Conservation (phyloP, 2,888 invertebrate genomes). For the Merodon equestris region DNA sequence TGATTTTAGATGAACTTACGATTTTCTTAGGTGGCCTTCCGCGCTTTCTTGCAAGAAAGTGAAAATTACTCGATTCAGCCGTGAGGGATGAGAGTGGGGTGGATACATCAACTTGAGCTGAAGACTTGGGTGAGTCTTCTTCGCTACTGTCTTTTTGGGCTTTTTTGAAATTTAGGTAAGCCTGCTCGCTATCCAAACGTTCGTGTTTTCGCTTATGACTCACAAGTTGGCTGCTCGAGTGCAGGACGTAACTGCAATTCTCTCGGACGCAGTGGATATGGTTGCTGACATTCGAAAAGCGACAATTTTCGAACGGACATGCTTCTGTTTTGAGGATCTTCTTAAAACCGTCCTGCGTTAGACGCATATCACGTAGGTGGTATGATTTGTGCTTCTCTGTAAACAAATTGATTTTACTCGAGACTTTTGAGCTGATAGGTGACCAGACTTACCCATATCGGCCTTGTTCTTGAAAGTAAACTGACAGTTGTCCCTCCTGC, state of each 20-base stretch:
- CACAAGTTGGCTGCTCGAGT: slow-evolving; percentile 97
- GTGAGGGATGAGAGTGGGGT: slow-evolving; percentile 76
- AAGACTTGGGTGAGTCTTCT: slow-evolving; percentile 72
- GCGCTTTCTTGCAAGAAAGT: slow-evolving; percentile 76
- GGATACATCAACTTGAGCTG: slow-evolving; percentile 69
- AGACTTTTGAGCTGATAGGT: not conserved
- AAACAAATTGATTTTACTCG: not conserved
- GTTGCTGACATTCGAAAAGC: slow-evolving; percentile 96
- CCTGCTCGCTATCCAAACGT: slow-evolving; percentile 91
- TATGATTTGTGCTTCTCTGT: slow-evolving; percentile 99
- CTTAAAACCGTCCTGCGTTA: slow-evolving; percentile 97
- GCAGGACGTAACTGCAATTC: slow-evolving; percentile 96
- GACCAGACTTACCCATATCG: slow-evolving; percentile 92
- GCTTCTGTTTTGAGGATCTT: slow-evolving; percentile 98
- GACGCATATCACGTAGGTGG: slow-evolving; percentile 97
- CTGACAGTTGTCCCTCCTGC: slow-evolving; percentile 92
- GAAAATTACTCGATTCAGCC: slow-evolving; percentile 72
- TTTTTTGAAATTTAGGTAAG: slow-evolving; percentile 76
- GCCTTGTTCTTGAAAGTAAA: slow-evolving; percentile 99
- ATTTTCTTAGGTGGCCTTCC: slow-evolving; percentile 77
- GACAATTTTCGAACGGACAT: slow-evolving; percentile 94
- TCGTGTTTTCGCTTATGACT: slow-evolving; percentile 99
- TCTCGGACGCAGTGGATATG: slow-evolving; percentile 99
- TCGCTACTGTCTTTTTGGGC: slow-evolving; percentile 73
- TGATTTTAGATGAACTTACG: slow-evolving; percentile 70